Percentiles rank a stretch among this genome's conserved stretches.
Evolutionary conservation across 2,888 invertebrate species (phyloP).

Genomic region (Epinotia bilunana): DNA sequence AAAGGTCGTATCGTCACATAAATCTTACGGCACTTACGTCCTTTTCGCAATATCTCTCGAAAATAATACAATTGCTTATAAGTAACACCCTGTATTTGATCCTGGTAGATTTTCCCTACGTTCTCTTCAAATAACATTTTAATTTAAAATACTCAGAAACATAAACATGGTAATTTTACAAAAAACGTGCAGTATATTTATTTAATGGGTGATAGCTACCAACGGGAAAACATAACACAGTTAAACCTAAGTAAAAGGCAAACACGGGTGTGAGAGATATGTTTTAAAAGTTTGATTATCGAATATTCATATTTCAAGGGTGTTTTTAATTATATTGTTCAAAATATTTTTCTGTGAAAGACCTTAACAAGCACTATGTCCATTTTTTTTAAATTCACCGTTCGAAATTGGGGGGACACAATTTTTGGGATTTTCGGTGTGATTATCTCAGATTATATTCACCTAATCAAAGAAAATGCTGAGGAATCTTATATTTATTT

Average conservation of each 20-base stretch:
- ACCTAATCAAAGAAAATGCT: no score
- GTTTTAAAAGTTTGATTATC: neutral
- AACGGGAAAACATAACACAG: neutral
- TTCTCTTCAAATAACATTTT: neutral
- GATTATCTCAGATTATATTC: no score
- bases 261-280: neutral
- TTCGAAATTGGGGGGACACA: no score
- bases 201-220: neutral
- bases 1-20: no score
- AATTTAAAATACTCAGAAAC: neutral
- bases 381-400: no score
- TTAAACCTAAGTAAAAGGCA: neutral
- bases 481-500: no score
- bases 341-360: no score
- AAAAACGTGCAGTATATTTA: neutral
- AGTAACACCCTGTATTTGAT: slow-evolving; percentile 62
- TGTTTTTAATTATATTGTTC: neutral
- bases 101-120: slow-evolving; percentile 48
- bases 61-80: slow-evolving; percentile 46
- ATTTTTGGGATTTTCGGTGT: no score
- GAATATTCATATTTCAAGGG: slow-evolving; percentile 8
- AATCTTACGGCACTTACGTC: no score
- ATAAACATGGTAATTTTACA: neutral
- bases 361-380: no score
- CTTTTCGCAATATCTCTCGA: no score